These are phyloP conservation scores for Proctacanthus coquilletti DNA, from an alignment of 1,140 invertebrate genomes.

Conservation along the genomic window DNA sequence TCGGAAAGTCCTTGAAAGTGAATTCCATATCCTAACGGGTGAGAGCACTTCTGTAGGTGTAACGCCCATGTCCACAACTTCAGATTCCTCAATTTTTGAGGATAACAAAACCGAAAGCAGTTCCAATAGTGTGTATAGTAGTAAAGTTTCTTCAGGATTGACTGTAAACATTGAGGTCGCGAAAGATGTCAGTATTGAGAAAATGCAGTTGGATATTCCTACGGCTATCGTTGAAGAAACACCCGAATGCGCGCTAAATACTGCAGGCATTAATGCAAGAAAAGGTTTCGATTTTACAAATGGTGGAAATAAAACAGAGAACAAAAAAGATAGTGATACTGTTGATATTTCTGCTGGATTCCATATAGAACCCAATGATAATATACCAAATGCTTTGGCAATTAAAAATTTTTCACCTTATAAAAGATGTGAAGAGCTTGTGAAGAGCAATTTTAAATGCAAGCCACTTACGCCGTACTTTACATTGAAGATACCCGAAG, in stretches of 20 bases:
- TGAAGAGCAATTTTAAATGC: constrained; percentile 8
- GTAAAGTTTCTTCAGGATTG: no score
- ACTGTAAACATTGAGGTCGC: no score
- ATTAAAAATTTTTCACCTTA: no score
- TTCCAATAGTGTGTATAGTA: no score
- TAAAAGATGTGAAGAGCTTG: constrained; percentile 6
- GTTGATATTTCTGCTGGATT: no score
- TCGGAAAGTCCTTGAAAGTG: constrained; percentile 12
- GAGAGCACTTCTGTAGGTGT: constrained; percentile 2
- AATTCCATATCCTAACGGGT: constrained; percentile 12
- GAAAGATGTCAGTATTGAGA: not conserved
- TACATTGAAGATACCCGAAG: no score
- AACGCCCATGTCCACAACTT: constrained; percentile 26
- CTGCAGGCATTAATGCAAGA: not conserved
- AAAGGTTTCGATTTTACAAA: constrained; percentile 2
- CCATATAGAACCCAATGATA: no score
- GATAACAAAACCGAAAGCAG: no score
- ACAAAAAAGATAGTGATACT: no score
- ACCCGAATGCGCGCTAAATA: constrained; percentile 9
- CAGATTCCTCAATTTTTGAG: constrained; percentile 15
- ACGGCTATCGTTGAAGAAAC: constrained; percentile 4
- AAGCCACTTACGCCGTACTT: constrained; percentile 5
- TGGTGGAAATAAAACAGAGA: not conserved
- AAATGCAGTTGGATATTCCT: not conserved
- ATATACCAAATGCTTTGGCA: no score